Percentiles rank a stretch among this genome's conserved stretches.
phyloP scores from a whole-genome alignment of 2,888 invertebrate species.

The Cosmia pyralina region DNA sequence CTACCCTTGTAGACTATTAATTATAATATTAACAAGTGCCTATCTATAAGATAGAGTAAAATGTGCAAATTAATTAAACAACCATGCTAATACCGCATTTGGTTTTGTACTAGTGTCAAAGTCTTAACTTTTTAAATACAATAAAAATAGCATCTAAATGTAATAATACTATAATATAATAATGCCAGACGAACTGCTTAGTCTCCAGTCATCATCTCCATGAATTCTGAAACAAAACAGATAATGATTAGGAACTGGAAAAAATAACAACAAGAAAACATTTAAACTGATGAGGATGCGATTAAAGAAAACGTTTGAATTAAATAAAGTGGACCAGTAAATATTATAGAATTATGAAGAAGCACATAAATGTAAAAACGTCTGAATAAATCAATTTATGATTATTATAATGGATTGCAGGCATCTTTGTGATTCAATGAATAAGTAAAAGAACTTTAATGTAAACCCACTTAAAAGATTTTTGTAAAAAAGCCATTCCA shows the following conservation, averaged over 20 bases:
- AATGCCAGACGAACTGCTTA: conserved; percentile 82
- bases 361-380: neutral
- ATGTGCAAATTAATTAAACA: conserved; percentile 70
- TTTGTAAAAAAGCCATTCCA: conserved; percentile 39
- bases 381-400: conserved; percentile 9
- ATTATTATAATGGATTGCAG: conserved; percentile 16
- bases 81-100: conserved; percentile 87
- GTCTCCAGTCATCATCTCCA: conserved; percentile 98
- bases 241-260: conserved; percentile 18
- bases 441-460: conserved; percentile 24
- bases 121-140: conserved; percentile 79
- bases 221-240: conserved; percentile 93
- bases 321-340: conserved; percentile 16
- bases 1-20: conserved; percentile 68
- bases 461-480: conserved; percentile 27
- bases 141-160: conserved; percentile 80
- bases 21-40: conserved; percentile 71
- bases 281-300: neutral
- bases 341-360: neutral
- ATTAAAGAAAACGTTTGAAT: neutral
- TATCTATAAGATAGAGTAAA: conserved; percentile 87
- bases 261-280: neutral
- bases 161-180: conserved; percentile 77
- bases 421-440: conserved; percentile 3
- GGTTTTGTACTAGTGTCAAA: conserved; percentile 85